These are phyloP conservation scores for Calcarius ornatus DNA, from an alignment of 2,113 vertebrate genomes.

Conservation along the genomic window DNA sequence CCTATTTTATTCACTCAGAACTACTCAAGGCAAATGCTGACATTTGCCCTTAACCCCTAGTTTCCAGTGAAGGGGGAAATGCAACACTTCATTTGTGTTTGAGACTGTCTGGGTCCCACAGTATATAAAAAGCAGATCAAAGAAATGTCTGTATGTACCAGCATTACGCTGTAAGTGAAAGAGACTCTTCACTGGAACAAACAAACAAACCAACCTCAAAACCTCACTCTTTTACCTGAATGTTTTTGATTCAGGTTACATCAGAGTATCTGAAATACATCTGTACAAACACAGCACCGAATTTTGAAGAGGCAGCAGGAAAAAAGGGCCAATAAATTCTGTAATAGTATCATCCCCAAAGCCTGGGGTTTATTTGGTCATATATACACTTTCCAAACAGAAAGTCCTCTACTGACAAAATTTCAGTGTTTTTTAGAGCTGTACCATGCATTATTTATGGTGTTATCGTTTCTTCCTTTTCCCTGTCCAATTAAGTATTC, in stretches of 20 bases:
- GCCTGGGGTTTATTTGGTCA: background rate
- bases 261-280: background rate
- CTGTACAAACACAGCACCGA: background rate
- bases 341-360: background rate
- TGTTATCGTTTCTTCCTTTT: background rate
- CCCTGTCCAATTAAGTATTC: slow-evolving; percentile 30
- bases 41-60: background rate
- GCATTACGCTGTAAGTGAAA: background rate
- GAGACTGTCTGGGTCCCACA: background rate
- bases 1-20: background rate
- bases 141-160: background rate
- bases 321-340: background rate
- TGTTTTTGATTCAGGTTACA: background rate
- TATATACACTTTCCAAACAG: background rate
- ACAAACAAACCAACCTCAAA: background rate
- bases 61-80: background rate
- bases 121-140: background rate
- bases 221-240: background rate
- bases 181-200: background rate
- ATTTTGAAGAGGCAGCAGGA: background rate
- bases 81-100: background rate
- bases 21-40: background rate
- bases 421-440: background rate
- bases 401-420: background rate
- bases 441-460: background rate